Evolutionary conservation across 2,113 vertebrate species (phyloP), one percentile per base, ranked within the genome.

Genomic region (Gracilinanus agilis): DNA sequence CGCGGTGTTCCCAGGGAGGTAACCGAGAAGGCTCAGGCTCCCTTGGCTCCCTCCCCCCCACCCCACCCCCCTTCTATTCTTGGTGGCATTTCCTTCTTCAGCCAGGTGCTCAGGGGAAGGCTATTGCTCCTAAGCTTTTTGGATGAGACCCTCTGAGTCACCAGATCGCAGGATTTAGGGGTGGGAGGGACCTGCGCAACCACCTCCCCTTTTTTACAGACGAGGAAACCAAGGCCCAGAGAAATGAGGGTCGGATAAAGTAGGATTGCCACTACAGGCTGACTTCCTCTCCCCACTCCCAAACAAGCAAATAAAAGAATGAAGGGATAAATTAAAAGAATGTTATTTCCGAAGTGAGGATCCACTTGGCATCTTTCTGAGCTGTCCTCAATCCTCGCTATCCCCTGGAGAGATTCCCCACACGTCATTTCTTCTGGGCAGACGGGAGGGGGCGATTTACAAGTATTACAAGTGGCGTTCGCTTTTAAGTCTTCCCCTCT

Each of bases 51-150:
- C n/a, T 40, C 24, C 24, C 55, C 55, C n/a, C n/a, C n/a, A n/a
- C 55, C 23, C 23, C 55, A 56, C 55, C 34, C 67, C 67, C 67
- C 55, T 29, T 29, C 27, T 19, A 54, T 88, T 44, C 9, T 1
- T 25, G 6, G 67, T 53, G 27, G 55, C 40, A 44, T 24, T 91
- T 96, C 83, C 93, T 91, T 91, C 44, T 94, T 92, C 21, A 92
- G 91, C 11, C 75, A 75, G 9, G 16, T 61, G 13, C 92, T 61
- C 96, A 27, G 67, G 2, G 3, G 9, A 27, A 90, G 94, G 94
- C 6, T 58, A 44, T 90, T 88, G 93, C n/a, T 53, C 93, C 61
- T 90, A 88, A 95, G 93, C n/a, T 40, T 83, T 83, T 40, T 40
- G n/a, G n/a, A 40, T 8, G 8, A 83, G 67, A 83, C n/a, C 34